Conservation (phyloP, 1,140 invertebrate genomes). For the Papilio polyxenes region DNA sequence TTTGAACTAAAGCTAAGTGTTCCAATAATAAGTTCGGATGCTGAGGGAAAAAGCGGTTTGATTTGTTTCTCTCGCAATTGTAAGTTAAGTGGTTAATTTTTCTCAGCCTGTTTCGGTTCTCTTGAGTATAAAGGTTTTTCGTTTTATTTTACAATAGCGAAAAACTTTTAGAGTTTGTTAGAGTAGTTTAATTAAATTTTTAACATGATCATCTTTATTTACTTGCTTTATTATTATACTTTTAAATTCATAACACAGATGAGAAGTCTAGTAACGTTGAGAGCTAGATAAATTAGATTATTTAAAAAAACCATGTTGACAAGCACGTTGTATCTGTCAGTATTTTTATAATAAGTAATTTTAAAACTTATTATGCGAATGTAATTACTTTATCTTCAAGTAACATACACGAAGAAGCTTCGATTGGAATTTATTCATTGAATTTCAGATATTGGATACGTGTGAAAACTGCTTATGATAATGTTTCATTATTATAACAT, state of each 20-base stretch:
- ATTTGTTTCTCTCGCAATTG: constrained; percentile 17
- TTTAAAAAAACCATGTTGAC: not conserved
- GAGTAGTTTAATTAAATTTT: not conserved
- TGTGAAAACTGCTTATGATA: not conserved
- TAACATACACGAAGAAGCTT: not conserved
- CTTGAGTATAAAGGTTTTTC: constrained; percentile 11
- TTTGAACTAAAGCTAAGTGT: constrained; percentile 12
- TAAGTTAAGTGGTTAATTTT: constrained; percentile 19
- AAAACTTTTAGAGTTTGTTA: not conserved
- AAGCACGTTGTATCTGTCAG: not conserved
- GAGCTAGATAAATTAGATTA: not conserved
- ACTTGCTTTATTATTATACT: no score
- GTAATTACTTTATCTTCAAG: constrained; percentile 1
- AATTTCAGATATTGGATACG: constrained; percentile 16
- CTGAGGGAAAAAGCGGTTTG: not conserved
- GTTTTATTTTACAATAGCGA: constrained; percentile 4
- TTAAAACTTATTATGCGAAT: not conserved
- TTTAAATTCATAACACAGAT: not conserved
- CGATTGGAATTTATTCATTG: constrained; percentile 17
- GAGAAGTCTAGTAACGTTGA: not conserved
- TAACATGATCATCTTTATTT: not conserved
- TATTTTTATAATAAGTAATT: not conserved
- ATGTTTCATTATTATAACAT: not conserved
- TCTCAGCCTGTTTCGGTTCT: not conserved
- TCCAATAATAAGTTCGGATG: not conserved